Percentiles rank a stretch among this genome's conserved stretches.
Conservation (phyloP, 2,888 invertebrate genomes). For the Sylvicola cinctus region DNA sequence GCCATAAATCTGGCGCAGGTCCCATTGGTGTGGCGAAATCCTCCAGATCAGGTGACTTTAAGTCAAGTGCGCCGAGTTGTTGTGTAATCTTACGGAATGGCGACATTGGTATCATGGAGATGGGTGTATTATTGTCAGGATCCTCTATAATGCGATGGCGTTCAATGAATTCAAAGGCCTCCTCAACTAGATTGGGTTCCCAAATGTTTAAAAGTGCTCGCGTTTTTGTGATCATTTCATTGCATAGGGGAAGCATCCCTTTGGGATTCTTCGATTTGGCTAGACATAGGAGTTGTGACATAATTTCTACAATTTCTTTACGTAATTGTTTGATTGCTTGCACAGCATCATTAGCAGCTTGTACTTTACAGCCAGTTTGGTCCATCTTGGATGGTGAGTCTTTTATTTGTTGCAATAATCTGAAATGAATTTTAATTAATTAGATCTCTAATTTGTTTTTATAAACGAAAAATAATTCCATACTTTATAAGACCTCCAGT, state of each 20-base stretch:
- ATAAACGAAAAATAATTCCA: no score
- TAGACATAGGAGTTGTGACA: conserved; percentile 50
- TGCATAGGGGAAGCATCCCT: conserved; percentile 55
- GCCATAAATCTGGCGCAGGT: conserved; percentile 43
- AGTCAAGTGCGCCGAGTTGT: conserved; percentile 47
- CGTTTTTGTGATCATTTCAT: conserved; percentile 59
- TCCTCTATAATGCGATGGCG: conserved; percentile 34
- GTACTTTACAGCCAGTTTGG: conserved; percentile 54
- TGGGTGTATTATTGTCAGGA: conserved; percentile 22
- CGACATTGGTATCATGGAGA: conserved; percentile 29
- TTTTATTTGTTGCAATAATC: conserved; percentile 61
- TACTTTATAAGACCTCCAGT: conserved; percentile 76
- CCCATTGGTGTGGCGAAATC: conserved; percentile 48
- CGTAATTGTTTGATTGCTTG: conserved; percentile 56
- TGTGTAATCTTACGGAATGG: conserved; percentile 60
- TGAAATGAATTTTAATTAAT: conserved; percentile 18
- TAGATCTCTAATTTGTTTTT: background rate
- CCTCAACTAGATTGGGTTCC: conserved; percentile 71
- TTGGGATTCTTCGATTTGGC: conserved; percentile 52
- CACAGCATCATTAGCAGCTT: conserved; percentile 63
- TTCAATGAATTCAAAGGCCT: conserved; percentile 64
- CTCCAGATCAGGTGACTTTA: conserved; percentile 50
- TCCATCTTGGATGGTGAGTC: conserved; percentile 46
- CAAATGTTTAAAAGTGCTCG: conserved; percentile 61
- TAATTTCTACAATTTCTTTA: conserved; percentile 54